Evolutionary conservation across 2,797 vertebrate genomes (phyloP).

Genomic region (Ambastaia sidthimunki): DNA sequence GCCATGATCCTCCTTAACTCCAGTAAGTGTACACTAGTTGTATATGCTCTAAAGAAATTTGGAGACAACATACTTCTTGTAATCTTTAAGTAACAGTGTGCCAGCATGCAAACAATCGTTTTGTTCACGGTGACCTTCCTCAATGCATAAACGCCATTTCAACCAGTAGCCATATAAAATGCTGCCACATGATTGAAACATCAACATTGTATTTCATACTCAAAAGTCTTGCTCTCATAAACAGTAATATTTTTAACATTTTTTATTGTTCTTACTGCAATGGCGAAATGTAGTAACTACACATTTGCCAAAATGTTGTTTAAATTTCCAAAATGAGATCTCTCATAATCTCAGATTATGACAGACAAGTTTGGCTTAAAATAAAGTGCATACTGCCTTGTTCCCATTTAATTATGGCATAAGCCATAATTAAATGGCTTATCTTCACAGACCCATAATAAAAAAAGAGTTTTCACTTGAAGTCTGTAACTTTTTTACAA

Average conservation of each 20-base stretch:
- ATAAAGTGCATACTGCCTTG: not conserved
- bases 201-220: too few relatives aligned
- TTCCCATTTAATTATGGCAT: too few relatives aligned
- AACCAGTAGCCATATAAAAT: too few relatives aligned
- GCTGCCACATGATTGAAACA: too few relatives aligned
- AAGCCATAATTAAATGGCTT: too few relatives aligned
- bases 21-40: slow-evolving; percentile 83
- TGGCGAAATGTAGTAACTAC: not conserved
- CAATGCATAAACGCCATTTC: too few relatives aligned
- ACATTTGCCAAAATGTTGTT: not conserved
- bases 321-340: not conserved
- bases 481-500: slow-evolving; percentile 13
- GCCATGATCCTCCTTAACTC: slow-evolving; percentile 98
- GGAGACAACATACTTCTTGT: too few relatives aligned
- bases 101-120: too few relatives aligned
- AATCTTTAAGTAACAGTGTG: too few relatives aligned
- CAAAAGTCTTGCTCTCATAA: not conserved
- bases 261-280: not conserved
- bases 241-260: not conserved
- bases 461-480: slow-evolving; percentile 1
- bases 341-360: too few relatives aligned
- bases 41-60: too few relatives aligned
- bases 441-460: slow-evolving; percentile 17
- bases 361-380: not conserved
- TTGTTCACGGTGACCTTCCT: too few relatives aligned